Evolutionary conservation across 2,113 vertebrate species (phyloP), one percentile per base, ranked within the genome.

Genomic region (Dasyurus viverrinus): DNA sequence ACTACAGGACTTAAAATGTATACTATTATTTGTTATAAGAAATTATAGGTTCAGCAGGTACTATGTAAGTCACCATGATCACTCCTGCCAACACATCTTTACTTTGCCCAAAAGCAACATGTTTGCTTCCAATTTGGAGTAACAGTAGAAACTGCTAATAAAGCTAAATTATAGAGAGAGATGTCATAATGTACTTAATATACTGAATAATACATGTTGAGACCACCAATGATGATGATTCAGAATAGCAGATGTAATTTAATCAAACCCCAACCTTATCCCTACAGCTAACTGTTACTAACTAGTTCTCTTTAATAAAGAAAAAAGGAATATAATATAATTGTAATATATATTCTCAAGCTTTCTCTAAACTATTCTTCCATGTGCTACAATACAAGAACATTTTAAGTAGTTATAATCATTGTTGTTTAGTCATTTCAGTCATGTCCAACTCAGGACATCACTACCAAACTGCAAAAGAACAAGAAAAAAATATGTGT

Each of bases 11-110:
- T 97, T 96, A 95, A 97, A 95, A 94, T 0, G 46, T 90, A 95
- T 54, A 54, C 76, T 90, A 53, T 95, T 50, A 94, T 97, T 95
- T 84, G 52, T 90, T 92, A 48, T 52, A 57, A 10, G 89, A 95
- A 97, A 97, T 98, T 96, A 97, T 94, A 97, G 95, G 89, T 96
- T 93, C 95, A 5, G 92, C 91, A 97, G 95, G 96, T 96, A 96
- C 95, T 93, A 1, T 0, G 12, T 76, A 97, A 92, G 93, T 48
- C 95, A 89, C 94, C 42, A 46, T 53, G 54, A 90, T 90, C 93
- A 89, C 60, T 10, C 19, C 48, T 48, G 94, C 96, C 97, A 96
- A 23, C 0, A 23, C 46, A 22, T n/a, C 94, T 97, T 52, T 96
- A 94, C 36, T 92, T 47, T 92, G 93, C 93, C 97, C 50, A 91